Evolutionary conservation across 2,888 invertebrate species (phyloP), one percentile per base, ranked within the genome.

Genomic region (Unio pictorum): DNA sequence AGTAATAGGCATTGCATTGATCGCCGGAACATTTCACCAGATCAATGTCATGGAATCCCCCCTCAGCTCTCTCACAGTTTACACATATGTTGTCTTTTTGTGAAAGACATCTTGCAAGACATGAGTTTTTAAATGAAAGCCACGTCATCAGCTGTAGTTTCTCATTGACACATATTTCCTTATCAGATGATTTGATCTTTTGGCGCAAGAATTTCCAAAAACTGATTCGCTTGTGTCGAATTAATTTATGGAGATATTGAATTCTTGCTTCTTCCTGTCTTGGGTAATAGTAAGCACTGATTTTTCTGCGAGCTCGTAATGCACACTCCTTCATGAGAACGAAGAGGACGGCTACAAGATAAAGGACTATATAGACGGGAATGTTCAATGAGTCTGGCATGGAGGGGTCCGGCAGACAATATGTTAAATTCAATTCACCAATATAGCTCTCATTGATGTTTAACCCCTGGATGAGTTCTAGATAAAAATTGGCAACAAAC

Each of bases 241-340:
- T 79, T 56, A 75, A 23, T 23, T 23, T 23, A 23, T 23, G 23
- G 23, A 23, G 23, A 23, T 23, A 23, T 23, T 23, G 23, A 23
- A 23, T 23, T 23, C 23, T 23, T 23, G 23, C 23, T 0, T 23
- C 0, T 23, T 23, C 23, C 23, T 23, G 23, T 23, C 23, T 23
- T 23, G 23, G 23, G 23, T 23, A 23, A 23, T 23, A 23, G 23
- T 23, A 23, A 23, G 23, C 23, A 23, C 0, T 23, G 23, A 23
- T 23, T 23, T 23, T 23, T 23, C 23, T 23, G 23, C 23, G 23
- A 23, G 0, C 23, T 23, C 23, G 23, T 23, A 23, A 23, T 23
- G 23, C 79, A 64, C 79, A 81, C n/a, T 73, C 78, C 34, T 78
- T 71, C 56, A 79, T 64, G 15, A 81, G 56, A 60, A 81, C 73